Percentiles rank a stretch among this genome's conserved stretches.
These are phyloP conservation scores for Alentia gelatinosa DNA, from an alignment of 2,888 invertebrate genomes.

Conservation along the genomic window DNA sequence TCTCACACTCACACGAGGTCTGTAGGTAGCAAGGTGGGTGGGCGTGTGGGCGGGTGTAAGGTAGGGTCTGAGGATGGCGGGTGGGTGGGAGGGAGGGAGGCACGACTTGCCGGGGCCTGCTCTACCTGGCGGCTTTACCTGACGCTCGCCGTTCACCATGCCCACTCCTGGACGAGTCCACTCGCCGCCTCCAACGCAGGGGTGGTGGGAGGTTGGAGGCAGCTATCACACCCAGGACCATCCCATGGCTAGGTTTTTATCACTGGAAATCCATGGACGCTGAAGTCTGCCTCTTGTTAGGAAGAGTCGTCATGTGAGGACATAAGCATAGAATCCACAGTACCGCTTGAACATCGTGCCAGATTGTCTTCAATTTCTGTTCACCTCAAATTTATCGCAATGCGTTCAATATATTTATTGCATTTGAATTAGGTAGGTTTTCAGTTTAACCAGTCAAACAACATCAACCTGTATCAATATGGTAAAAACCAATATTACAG, in stretches of 20 bases:
- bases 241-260: slow-evolving; percentile 13
- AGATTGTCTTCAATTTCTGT: no score
- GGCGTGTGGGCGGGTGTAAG: not conserved
- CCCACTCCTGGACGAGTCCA: slow-evolving; percentile 24
- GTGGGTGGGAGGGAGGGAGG: not conserved
- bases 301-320: not conserved
- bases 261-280: slow-evolving; percentile 12
- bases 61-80: not conserved
- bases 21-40: not conserved
- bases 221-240: slow-evolving; percentile 40
- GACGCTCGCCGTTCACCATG: slow-evolving; percentile 19
- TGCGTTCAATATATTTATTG: no score
- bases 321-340: no score
- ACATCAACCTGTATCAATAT: no score
- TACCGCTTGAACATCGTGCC: no score
- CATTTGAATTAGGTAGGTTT: no score
- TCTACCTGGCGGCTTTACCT: slow-evolving; percentile 43
- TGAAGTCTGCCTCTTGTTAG: slow-evolving; percentile 20
- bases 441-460: no score
- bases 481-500: no score
- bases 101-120: slow-evolving; percentile 29
- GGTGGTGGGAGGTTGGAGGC: not conserved
- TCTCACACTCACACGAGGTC: not conserved
- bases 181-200: not conserved
- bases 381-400: no score